Base-by-base conservation (phyloP, 2,888 invertebrate species). In the Melangyna quadrimaculata region DNA sequence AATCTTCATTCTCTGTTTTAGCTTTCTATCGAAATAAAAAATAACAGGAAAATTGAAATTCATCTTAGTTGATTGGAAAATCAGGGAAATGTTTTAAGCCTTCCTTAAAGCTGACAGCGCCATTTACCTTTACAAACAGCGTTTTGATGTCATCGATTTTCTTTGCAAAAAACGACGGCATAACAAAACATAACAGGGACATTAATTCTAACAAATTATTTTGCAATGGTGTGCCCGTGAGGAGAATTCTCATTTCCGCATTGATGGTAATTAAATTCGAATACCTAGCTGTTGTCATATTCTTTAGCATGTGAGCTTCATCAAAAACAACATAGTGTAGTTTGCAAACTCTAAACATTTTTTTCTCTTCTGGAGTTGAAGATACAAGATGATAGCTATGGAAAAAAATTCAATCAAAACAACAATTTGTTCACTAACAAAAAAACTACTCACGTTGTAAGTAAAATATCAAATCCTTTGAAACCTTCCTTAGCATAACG, bases 291-390 rank as follows among this genome's bases (percentile, higher is more conserved):
- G 98, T 98, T 72, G 96, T 95, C 98, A 99, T 99, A 90, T 99
- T 99, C 92, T 99, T 99, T 40, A 99, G 93, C 98, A 99, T 98
- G 91, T 99, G 99, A 1, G 98, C 98, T 90, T 99, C 99, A 91
- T 99, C 99, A 90, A 98, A 98, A 24, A 99, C 94, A 0, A 98
- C 97, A 90, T 98, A 99, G 90, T 98, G 96, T 91, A 98, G 95
- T 57, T 95, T 94, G 80, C 97, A 96, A 43, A 98, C 96, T 78
- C 98, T 95, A 91, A 99, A 97, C 93, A 97, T 95, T 91, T 97
- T 96, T 78, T 98, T 96, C 90, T 97, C 97, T 89, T 98, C 98
- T 0, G 97, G 95, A 84, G 96, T 96, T 87, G 97, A 97, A n/a
- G 89, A 87, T 43, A 92, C 92, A 61, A 91, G 90, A 78, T 95